Percentiles rank a stretch among this genome's conserved stretches.
phyloP scores from a whole-genome alignment of 2,797 vertebrate genomes.

The Scarus forsteni region DNA sequence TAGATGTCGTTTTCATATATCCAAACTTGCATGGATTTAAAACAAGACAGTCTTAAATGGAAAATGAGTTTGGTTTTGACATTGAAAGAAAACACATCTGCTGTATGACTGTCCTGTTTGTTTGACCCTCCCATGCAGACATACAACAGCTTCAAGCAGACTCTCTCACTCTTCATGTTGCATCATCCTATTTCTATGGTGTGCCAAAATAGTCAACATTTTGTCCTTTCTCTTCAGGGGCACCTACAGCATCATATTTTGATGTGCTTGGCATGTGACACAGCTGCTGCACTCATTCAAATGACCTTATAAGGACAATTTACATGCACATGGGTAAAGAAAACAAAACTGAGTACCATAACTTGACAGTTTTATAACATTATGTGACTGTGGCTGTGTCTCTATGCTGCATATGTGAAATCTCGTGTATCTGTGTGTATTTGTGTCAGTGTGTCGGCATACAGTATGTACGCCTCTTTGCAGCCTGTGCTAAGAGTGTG shows the following conservation, averaged over 20 bases:
- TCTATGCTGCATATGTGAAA: not conserved
- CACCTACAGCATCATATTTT: not conserved
- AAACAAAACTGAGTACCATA: not conserved
- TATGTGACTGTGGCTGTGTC: not conserved
- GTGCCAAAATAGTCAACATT: not conserved
- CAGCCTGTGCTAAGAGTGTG: constrained; percentile 15
- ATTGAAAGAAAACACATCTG: too few species aligned
- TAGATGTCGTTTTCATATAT: too few species aligned
- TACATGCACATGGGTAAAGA: not conserved
- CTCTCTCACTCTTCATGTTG: too few species aligned
- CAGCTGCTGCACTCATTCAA: not conserved
- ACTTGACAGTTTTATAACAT: not conserved
- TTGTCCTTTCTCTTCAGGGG: not conserved
- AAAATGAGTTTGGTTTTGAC: too few species aligned
- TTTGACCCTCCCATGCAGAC: too few species aligned
- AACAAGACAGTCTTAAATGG: too few species aligned
- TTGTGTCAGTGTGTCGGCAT: not conserved
- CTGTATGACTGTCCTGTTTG: too few species aligned
- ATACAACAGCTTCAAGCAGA: too few species aligned
- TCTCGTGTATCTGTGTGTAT: not conserved
- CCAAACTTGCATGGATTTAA: too few species aligned
- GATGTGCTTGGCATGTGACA: not conserved
- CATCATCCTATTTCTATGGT: not conserved
- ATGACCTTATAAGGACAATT: not conserved
- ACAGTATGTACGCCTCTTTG: constrained; percentile 17